Conservation (phyloP, 35 echinoderm and acorn worm species). For the Lytechinus pictus region DNA sequence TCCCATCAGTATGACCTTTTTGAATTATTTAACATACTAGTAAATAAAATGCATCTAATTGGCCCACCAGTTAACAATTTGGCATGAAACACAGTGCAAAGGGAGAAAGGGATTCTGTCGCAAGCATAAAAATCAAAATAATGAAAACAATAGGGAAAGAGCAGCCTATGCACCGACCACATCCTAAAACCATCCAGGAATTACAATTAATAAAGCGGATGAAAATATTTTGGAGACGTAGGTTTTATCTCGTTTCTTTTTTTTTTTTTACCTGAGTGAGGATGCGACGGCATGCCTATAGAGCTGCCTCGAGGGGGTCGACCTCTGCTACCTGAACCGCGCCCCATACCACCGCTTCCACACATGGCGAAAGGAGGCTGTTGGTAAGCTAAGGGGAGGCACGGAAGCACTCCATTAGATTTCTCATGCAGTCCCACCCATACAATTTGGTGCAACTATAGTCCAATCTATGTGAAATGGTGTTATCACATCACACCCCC, state of each 20-base stretch:
- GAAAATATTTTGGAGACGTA: neutral
- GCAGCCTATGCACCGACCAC: neutral
- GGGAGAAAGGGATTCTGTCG: neutral
- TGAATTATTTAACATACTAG: neutral
- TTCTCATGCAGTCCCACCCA: neutral
- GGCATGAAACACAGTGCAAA: neutral
- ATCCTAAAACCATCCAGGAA: neutral
- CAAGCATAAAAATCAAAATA: neutral
- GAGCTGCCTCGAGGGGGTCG: neutral
- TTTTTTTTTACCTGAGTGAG: conserved; percentile 29
- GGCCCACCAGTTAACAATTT: neutral
- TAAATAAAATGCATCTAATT: neutral
- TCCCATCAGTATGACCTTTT: neutral
- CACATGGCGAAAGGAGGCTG: neutral
- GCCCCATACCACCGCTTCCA: conserved; percentile 11
- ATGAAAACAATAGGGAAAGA: neutral
- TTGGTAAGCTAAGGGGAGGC: conserved; percentile 14
- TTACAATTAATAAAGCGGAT: neutral
- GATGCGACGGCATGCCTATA: conserved; percentile 36
- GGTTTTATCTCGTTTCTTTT: neutral
- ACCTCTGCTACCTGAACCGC: neutral
- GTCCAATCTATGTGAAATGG: no score
- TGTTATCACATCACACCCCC: no score
- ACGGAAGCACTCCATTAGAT: conserved; percentile 14
- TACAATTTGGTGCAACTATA: neutral